Evolutionary conservation across 2,797 vertebrate genomes (phyloP), one percentile per base, ranked within the genome.

Genomic region (Brotula barbata): DNA sequence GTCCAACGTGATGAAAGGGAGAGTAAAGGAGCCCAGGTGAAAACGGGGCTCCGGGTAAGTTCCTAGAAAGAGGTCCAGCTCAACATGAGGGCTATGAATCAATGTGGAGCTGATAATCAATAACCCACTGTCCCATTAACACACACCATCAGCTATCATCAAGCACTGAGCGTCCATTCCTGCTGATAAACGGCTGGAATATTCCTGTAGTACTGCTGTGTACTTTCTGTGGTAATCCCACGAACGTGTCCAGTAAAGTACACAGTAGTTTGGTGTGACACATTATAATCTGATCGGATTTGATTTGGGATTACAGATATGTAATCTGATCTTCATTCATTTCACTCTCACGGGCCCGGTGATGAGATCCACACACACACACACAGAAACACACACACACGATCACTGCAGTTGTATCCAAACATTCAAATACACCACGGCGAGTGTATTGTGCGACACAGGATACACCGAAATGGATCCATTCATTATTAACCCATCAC

Each of bases 281-380:
- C n/a, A n/a, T n/a, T n/a, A n/a, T n/a, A n/a, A 54, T 15, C 33
- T 43, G 1, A 20, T 31, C 41, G 11, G 40, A 22, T 14, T 40
- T 34, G 5, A 6, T 62, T 19, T 16, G 33, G 47, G 23, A 50
- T 66, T 1, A 6, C 1, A 12, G 25, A 49, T 68, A 57, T 31
- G 36, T 55, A 16, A 45, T 49, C 4, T 16, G 47, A 57, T 47
- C 67, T 72, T 82, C 73, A 88, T 80, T 85, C 77, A 82, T 81
- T 74, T 66, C 41, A 61, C 67, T 70, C 37, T 55, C 3, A 64
- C 2, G 49, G 79, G 73, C 77, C 77, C 74, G 31, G 4, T 39
- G 58, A 60, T 11, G 46, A 60, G 41, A 39, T 44, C 45, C 52
- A n/a, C 2, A 17, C 41, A n/a, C n/a, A n/a, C n/a, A n/a, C n/a